A percentile compares a stretch with the other conserved stretches of the same genome.
These are phyloP conservation scores for Drosophila kuntzei DNA, from an alignment of 2,888 invertebrate genomes.

Conservation along the genomic window DNA sequence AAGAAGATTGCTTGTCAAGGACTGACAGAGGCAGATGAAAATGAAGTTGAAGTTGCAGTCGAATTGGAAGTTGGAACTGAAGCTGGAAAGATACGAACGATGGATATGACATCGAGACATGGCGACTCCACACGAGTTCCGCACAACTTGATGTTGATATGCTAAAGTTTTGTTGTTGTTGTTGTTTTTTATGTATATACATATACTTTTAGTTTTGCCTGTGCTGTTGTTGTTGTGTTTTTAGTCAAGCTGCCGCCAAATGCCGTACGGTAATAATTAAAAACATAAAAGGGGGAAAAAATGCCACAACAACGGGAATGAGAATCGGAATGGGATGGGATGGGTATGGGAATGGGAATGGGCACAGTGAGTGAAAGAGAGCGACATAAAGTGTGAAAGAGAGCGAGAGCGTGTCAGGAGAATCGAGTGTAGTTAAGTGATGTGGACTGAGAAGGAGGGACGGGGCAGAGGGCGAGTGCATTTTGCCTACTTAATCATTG, in stretches of 20 bases:
- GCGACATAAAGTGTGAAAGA: conserved; percentile 3
- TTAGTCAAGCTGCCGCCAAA: conserved; percentile 65
- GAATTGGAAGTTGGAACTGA: background rate
- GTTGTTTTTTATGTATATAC: conserved; percentile 18
- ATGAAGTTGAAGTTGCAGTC: conserved; percentile 16
- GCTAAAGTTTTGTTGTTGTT: conserved; percentile 32
- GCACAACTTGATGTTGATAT: conserved; percentile 51
- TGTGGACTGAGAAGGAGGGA: background rate
- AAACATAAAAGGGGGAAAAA: conserved; percentile 72
- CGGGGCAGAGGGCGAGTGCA: conserved; percentile 47
- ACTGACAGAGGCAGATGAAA: conserved; percentile 38
- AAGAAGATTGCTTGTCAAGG: conserved; percentile 28
- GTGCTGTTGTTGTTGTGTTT: conserved; percentile 27
- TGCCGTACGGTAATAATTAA: conserved; percentile 77
- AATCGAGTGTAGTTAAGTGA: conserved; percentile 11
- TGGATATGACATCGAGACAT: conserved; percentile 39
- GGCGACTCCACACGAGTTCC: conserved; percentile 46
- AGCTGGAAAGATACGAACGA: conserved; percentile 15
- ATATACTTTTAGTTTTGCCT: conserved; percentile 13
- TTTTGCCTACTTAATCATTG: conserved; percentile 80
- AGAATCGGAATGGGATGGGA: conserved; percentile 23
- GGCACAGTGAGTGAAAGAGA: conserved; percentile 24
- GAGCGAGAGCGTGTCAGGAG: conserved; percentile 15
- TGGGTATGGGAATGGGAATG: conserved; percentile 33
- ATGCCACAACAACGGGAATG: conserved; percentile 64